phyloP scores from a whole-genome alignment of 2,888 invertebrate species.

The Eubasilissa splendida region DNA sequence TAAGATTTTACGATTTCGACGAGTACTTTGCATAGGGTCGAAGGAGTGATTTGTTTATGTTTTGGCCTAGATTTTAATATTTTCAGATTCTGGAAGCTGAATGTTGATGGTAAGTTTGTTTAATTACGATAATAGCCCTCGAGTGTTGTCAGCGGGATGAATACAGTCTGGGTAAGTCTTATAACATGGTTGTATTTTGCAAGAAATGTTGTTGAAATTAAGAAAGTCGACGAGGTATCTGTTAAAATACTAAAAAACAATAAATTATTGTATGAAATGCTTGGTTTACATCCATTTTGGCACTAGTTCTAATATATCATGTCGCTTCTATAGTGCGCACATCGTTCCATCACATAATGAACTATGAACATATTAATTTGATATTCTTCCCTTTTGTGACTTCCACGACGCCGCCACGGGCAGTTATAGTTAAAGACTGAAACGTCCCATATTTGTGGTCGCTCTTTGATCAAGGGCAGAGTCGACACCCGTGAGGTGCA shows the following conservation, averaged over 20 bases:
- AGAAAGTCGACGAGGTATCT: neutral
- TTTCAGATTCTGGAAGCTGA: constrained; percentile 39
- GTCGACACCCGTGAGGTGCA: constrained; percentile 62
- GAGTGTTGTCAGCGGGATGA: neutral
- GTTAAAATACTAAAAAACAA: neutral
- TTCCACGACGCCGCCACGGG: too few species aligned
- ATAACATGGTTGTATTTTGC: neutral
- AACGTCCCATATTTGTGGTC: neutral
- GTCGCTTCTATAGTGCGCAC: neutral
- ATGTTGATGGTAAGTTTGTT: neutral
- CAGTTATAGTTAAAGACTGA: neutral
- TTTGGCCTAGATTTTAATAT: constrained; percentile 40
- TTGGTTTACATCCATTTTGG: constrained; percentile 7
- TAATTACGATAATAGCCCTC: neutral
- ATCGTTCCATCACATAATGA: neutral
- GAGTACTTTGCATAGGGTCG: constrained; percentile 11
- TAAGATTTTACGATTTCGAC: constrained; percentile 9
- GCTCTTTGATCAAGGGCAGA: constrained; percentile 16
- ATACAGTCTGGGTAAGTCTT: constrained; percentile 1
- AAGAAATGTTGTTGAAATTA: neutral
- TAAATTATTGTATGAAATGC: constrained; percentile 10
- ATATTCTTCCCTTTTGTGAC: too few species aligned
- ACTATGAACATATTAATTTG: too few species aligned
- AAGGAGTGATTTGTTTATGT: constrained; percentile 35
- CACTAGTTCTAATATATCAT: neutral